Percentiles rank a stretch among this genome's conserved stretches.
phyloP scores from a whole-genome alignment of 2,888 invertebrate genomes.

The Cenopis cana region DNA sequence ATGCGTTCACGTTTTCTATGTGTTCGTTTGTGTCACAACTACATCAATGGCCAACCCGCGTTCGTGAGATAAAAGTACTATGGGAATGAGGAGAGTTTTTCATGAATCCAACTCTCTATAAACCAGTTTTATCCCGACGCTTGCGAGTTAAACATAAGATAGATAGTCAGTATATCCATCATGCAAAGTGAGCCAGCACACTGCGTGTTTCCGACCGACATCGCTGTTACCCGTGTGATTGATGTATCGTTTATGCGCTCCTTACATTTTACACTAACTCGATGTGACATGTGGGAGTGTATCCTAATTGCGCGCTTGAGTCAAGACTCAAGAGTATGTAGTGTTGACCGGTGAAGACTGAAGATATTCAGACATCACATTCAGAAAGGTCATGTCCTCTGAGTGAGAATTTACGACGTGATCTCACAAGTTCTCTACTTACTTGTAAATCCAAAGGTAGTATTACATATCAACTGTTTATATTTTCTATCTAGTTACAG shows the following conservation, averaged over 20 bases:
- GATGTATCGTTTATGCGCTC: conserved; percentile 21
- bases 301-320: neutral
- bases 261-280: conserved; percentile 14
- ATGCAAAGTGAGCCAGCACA: conserved; percentile 25
- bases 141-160: neutral
- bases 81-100: too few relatives aligned
- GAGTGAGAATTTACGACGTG: neutral
- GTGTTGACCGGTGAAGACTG: neutral
- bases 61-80: too few relatives aligned
- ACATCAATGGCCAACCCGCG: too few relatives aligned
- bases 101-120: too few relatives aligned
- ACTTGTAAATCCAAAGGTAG: too few relatives aligned
- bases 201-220: conserved; percentile 28
- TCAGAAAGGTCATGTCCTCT: neutral
- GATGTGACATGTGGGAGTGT: neutral
- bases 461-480: too few relatives aligned
- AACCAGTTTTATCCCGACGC: neutral
- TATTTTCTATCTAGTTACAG: too few relatives aligned
- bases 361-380: neutral
- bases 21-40: too few relatives aligned
- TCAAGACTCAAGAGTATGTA: too few relatives aligned
- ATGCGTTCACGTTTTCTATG: too few relatives aligned
- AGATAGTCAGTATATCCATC: conserved; percentile 18
- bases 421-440: too few relatives aligned
- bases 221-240: conserved; percentile 21